phyloP scores from a whole-genome alignment of 2,888 invertebrate genomes.

The Tridacna gigas region DNA sequence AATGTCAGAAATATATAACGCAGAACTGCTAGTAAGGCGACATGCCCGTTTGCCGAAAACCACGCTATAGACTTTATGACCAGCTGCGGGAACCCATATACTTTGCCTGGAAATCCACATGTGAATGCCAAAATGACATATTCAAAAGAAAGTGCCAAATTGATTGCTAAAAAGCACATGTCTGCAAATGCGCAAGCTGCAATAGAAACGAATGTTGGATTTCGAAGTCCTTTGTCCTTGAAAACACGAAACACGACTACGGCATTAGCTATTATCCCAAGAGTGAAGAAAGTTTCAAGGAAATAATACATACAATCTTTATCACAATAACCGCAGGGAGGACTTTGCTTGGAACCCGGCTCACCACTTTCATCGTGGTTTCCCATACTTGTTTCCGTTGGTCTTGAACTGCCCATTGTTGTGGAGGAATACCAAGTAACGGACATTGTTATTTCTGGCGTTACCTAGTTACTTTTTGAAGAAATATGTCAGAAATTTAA shows the following conservation, averaged over 20 bases:
- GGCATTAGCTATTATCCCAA: slow-evolving; percentile 47
- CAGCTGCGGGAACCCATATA: slow-evolving; percentile 13
- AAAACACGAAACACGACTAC: slow-evolving; percentile 40
- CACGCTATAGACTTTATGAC: slow-evolving; percentile 38
- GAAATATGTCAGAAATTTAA: no score
- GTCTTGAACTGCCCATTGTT: no score
- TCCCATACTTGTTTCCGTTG: no score
- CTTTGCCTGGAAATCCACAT: slow-evolving; percentile 11
- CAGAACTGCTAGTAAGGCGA: slow-evolving; percentile 52
- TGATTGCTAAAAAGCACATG: slow-evolving; percentile 35
- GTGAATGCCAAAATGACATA: slow-evolving; percentile 23
- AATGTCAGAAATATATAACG: slow-evolving; percentile 48
- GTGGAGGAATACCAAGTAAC: no score
- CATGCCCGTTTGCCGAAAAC: slow-evolving; percentile 55
- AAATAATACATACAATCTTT: slow-evolving; percentile 34
- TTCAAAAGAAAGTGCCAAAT: slow-evolving; percentile 34
- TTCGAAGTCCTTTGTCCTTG: slow-evolving; percentile 33
- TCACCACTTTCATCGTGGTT: no score
- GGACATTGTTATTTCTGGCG: no score
- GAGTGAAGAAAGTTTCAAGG: slow-evolving; percentile 36
- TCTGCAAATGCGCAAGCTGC: slow-evolving; percentile 48
- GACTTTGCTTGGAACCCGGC: neutral
- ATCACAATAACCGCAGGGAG: slow-evolving; percentile 44
- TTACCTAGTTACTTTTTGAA: no score
- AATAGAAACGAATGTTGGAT: slow-evolving; percentile 53